Evolutionary conservation across 2,113 vertebrate species (phyloP), one percentile per base, ranked within the genome.

Genomic region (Thryonomys swinderianus): DNA sequence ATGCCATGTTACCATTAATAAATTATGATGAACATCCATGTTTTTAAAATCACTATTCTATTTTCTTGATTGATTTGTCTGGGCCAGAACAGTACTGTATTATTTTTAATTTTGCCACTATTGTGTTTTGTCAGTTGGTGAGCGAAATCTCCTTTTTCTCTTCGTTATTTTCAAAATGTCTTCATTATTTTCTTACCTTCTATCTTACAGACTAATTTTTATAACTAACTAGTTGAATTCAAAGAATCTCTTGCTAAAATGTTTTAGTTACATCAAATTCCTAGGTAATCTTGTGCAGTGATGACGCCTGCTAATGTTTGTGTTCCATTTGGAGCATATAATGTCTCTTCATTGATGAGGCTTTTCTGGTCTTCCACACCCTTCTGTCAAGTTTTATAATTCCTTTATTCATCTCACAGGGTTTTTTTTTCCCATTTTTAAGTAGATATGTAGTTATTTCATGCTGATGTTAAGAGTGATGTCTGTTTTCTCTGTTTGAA

Each of bases 161-260:
- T 88, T 45, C 81, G 25, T 87, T 82, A 37, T 95, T 97, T 88
- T 32, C 61, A 73, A 87, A 92, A 66, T 79, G 37, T 88, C 48
- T n/a, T 66, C n/a, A 59, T 71, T 90, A 73, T 27, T 87, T 94
- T 94, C 73, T 71, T 88, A 48, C 53, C 14, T 95, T 81, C 84
- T 83, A 69, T 80, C 83, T 88, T 85, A 73, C 74, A 76, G 55
- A 16, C 55, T 32, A 93, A 87, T 9, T 73, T 51, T 96, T 67
- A n/a, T 48, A 92, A 85, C 5, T 79, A 82, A 90, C 78, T 85
- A 81, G 71, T 91, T 51, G 55, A 83, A 66, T 71, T 95, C 1
- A 91, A 92, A 95, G 85, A 16, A 53, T 88, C 40, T 57, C 45
- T 85, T 59, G 16, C 59, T 88, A 90, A 81, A 80, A 81, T 79